Conservation (phyloP, 1,140 invertebrate species). For the Drosophila lowei region DNA sequence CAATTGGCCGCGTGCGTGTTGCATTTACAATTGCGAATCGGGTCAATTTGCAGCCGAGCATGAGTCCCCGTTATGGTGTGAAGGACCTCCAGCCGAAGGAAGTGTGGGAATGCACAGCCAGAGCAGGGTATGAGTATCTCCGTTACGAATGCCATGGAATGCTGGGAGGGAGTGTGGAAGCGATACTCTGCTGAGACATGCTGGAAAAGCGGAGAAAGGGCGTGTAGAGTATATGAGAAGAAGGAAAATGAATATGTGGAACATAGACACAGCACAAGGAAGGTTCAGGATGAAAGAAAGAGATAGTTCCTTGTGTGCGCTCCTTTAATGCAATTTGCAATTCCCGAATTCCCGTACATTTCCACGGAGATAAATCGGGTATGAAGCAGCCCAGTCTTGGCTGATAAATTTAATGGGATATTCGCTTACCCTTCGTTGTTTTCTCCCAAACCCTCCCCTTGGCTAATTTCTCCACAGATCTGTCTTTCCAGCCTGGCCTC, state of each 20-base stretch:
- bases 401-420: slow-evolving; percentile 42
- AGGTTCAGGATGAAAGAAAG: too few relatives aligned
- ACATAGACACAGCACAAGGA: too few relatives aligned
- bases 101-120: slow-evolving; percentile 13
- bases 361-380: too few relatives aligned
- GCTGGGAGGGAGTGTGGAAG: too few relatives aligned
- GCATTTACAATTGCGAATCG: slow-evolving; percentile 54
- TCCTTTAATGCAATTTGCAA: too few relatives aligned
- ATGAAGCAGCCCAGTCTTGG: slow-evolving; percentile 1
- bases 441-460: background rate
- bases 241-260: too few relatives aligned
- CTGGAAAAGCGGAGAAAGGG: too few relatives aligned
- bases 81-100: slow-evolving; percentile 22
- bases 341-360: too few relatives aligned
- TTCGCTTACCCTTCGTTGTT: slow-evolving; percentile 17
- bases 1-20: slow-evolving; percentile 66
- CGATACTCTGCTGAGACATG: too few relatives aligned
- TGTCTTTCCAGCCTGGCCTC: background rate
- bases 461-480: slow-evolving; percentile 18
- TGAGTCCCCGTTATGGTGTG: slow-evolving; percentile 18
- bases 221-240: too few relatives aligned
- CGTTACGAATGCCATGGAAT: background rate
- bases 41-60: slow-evolving; percentile 61
- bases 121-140: background rate
- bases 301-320: too few relatives aligned